Evolutionary conservation across 2,797 vertebrate species (phyloP), one percentile per base, ranked within the genome.

Genomic region (Microctenopoma steveboyesi): DNA sequence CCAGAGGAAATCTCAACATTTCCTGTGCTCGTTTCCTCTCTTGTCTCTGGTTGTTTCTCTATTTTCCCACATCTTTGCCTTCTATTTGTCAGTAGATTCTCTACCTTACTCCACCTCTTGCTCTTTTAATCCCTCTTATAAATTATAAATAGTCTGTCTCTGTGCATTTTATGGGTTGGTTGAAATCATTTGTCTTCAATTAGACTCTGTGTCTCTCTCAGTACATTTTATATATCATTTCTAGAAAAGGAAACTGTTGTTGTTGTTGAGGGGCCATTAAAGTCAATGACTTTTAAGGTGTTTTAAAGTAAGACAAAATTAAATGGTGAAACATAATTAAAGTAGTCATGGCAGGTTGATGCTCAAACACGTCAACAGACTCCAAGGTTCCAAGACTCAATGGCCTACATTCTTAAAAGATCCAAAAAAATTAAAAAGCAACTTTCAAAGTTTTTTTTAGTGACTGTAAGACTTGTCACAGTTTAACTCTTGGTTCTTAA

Each of bases 1-100:
- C 86, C 84, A 94, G 87, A 94, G 94, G 94, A 94, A 94, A 92
- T 88, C 72, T 86, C 88, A 69, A 84, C 89, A 91, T 89, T 94
- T 94, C 94, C 94, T 95, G 92, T 84, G 76, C 80, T 84, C 76
- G 49, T 85, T 88, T 88, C 87, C 88, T 87, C 85, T 79, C 60
- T 68, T 68, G 71, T 81, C 83, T 86, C 72, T 65, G 46, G 60
- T 61, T 77, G 62, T 69, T n/a, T 37, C 35, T 56, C 33, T 72
- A 18, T 65, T 28, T 3, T 45, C 43, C 15, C 15, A n/a, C 43
- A 16, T 16, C 2, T 7, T 45, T 45, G 3, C 39, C 27, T 42
- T 55, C 40, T 2, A 0, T 55, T 40, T 40, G 10, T 13, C 39
- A 40, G 39, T 13, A 40, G 10, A 13, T 14, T 43, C 45, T 33